Conservation (phyloP, 2,113 vertebrate genomes). For the Poicephalus gulielmi region DNA sequence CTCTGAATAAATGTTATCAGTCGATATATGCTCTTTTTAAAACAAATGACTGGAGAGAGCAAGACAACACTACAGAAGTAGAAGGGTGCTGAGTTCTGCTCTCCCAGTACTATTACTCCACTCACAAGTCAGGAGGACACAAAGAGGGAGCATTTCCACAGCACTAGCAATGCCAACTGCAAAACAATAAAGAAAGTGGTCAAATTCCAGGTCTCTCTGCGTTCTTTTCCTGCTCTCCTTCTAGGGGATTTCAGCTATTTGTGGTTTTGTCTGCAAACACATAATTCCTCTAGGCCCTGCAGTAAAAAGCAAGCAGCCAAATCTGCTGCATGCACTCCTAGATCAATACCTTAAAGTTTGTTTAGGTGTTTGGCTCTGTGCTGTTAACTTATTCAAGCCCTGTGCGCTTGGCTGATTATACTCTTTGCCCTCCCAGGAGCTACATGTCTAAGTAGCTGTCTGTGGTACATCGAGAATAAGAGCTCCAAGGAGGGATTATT, state of each 20-base stretch:
- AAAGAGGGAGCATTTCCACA: fast-evolving
- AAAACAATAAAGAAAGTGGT: neutral
- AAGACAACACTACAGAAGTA: neutral
- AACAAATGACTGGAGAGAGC: neutral
- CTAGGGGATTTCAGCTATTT: neutral
- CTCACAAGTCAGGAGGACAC: neutral
- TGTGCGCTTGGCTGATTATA: neutral
- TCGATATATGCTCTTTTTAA: neutral
- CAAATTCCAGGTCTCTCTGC: neutral
- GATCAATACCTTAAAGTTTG: neutral
- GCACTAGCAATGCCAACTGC: neutral
- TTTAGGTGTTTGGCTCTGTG: neutral
- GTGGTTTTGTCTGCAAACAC: neutral
- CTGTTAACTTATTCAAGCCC: neutral
- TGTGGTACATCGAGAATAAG: neutral
- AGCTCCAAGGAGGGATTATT: neutral
- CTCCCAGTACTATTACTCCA: neutral
- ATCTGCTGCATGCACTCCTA: neutral
- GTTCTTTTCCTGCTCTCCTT: neutral
- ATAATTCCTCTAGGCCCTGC: neutral
- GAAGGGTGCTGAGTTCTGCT: fast-evolving
- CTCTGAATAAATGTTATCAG: neutral
- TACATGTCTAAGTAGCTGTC: neutral
- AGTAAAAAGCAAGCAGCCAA: neutral
- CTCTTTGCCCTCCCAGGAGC: neutral